Evolutionary conservation across 2,888 invertebrate species (phyloP).

Genomic region (Drosophila yooni): DNA sequence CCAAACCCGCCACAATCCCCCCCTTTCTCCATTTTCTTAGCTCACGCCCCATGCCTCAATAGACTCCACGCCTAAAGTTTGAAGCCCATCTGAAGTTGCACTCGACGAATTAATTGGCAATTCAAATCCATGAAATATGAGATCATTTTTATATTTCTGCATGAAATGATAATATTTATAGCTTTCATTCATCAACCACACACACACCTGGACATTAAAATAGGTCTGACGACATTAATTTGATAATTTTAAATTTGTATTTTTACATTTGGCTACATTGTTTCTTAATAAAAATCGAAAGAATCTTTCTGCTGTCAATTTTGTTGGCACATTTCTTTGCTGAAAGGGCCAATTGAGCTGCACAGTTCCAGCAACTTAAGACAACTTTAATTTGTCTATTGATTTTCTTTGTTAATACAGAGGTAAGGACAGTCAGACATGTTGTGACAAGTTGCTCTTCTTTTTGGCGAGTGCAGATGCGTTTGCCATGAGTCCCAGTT

Average conservation of each 20-base stretch:
- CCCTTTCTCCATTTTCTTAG: constrained; percentile 1
- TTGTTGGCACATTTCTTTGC: not conserved
- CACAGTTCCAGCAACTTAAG: not conserved
- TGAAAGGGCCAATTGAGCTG: not conserved
- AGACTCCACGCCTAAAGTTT: not conserved
- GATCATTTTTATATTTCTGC: not conserved
- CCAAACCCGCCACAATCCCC: constrained; percentile 37
- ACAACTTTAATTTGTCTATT: not conserved
- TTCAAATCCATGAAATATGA: constrained; percentile 1
- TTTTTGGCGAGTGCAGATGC: constrained; percentile 38
- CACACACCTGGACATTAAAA: not conserved
- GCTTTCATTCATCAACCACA: not conserved
- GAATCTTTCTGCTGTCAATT: not conserved
- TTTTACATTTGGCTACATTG: not conserved
- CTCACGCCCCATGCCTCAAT: constrained; percentile 1
- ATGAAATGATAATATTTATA: not conserved
- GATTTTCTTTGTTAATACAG: not conserved
- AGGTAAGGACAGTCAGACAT: not conserved
- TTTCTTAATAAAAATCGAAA: not conserved
- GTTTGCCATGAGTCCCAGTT: constrained; percentile 40
- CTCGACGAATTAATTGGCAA: constrained; percentile 25
- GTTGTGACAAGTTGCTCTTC: not conserved
- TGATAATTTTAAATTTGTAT: not conserved
- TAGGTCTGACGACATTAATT: not conserved
- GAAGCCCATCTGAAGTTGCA: constrained; percentile 14